A percentile compares a stretch with the other conserved stretches of the same genome.
Evolutionary conservation across 1,140 invertebrate genomes (phyloP).

Genomic region (Calycopis cecrops): DNA sequence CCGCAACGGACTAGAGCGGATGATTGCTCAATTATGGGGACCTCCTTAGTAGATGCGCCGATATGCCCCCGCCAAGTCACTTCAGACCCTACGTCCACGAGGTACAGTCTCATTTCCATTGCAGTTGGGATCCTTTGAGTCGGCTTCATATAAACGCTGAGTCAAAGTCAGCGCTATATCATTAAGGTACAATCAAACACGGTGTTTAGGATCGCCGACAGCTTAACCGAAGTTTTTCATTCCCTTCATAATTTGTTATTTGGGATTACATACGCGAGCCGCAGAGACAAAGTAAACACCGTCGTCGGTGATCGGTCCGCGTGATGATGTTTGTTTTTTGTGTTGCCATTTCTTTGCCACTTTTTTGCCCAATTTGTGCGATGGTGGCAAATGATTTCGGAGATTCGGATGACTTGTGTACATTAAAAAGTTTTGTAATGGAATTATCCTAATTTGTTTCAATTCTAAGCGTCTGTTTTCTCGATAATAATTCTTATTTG

Average conservation of each 20-base stretch:
- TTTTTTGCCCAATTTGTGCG: not conserved
- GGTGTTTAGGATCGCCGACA: conserved; percentile 72
- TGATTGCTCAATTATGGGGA: conserved; percentile 73
- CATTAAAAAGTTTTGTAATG: too few species aligned
- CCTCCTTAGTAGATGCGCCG: conserved; percentile 68
- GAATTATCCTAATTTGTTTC: too few species aligned
- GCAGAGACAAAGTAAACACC: conserved; percentile 69
- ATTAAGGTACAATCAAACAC: conserved; percentile 71
- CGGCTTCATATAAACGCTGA: conserved; percentile 66
- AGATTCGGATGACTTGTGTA: too few species aligned
- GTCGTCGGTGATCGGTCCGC: conserved; percentile 27
- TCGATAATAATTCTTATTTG: too few species aligned
- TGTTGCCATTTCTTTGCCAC: conserved; percentile 19
- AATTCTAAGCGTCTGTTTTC: too few species aligned
- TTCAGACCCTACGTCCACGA: conserved; percentile 32
- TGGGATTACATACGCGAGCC: conserved; percentile 52
- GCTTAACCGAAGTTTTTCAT: conserved; percentile 68
- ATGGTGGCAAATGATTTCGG: too few species aligned
- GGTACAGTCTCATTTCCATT: conserved; percentile 35
- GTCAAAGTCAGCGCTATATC: conserved; percentile 65
- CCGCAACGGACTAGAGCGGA: conserved; percentile 68
- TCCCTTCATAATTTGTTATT: conserved; percentile 72
- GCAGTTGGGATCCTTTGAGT: conserved; percentile 34
- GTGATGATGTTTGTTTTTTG: conserved; percentile 12
- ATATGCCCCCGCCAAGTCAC: conserved; percentile 23